These are phyloP conservation scores for Lochmaea capreae DNA, from an alignment of 2,888 invertebrate genomes.

Conservation along the genomic window DNA sequence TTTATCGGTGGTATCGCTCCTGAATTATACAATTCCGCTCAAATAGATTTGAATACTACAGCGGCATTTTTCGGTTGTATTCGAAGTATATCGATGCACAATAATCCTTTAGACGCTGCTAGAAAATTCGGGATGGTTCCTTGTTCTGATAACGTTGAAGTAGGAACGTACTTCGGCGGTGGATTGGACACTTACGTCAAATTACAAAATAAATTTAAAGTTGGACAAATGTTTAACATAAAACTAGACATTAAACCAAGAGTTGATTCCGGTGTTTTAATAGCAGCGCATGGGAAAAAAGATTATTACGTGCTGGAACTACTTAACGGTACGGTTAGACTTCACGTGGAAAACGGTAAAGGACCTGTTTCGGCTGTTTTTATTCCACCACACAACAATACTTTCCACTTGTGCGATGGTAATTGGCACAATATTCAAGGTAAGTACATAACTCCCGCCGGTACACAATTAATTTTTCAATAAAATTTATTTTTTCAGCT, in stretches of 20 bases:
- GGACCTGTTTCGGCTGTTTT: conserved; percentile 83
- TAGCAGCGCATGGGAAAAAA: conserved; percentile 85
- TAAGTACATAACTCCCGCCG: conserved; percentile 56
- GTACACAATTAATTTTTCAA: too few relatives aligned
- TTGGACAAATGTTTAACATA: conserved; percentile 83
- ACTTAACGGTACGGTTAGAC: conserved; percentile 84
- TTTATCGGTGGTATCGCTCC: conserved; percentile 85
- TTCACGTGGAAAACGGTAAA: conserved; percentile 85
- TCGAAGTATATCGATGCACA: conserved; percentile 79
- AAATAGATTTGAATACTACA: conserved; percentile 58
- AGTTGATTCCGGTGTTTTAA: conserved; percentile 83
- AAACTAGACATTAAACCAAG: conserved; percentile 89
- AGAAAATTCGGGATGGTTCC: conserved; percentile 75
- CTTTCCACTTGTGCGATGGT: conserved; percentile 88
- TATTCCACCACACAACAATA: conserved; percentile 70
- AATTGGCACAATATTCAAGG: conserved; percentile 92
- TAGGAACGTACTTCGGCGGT: conserved; percentile 86
- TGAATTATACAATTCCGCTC: conserved; percentile 64
- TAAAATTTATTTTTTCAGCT: conserved; percentile 67
- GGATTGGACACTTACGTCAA: conserved; percentile 78
- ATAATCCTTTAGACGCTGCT: conserved; percentile 73
- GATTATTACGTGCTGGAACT: conserved; percentile 91
- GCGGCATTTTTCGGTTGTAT: conserved; percentile 89
- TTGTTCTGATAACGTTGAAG: conserved; percentile 83
- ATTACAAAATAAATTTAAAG: conserved; percentile 78